A percentile compares a stretch with the other conserved stretches of the same genome.
phyloP scores from a whole-genome alignment of 1,140 invertebrate genomes.

The Scaptomyza montana region DNA sequence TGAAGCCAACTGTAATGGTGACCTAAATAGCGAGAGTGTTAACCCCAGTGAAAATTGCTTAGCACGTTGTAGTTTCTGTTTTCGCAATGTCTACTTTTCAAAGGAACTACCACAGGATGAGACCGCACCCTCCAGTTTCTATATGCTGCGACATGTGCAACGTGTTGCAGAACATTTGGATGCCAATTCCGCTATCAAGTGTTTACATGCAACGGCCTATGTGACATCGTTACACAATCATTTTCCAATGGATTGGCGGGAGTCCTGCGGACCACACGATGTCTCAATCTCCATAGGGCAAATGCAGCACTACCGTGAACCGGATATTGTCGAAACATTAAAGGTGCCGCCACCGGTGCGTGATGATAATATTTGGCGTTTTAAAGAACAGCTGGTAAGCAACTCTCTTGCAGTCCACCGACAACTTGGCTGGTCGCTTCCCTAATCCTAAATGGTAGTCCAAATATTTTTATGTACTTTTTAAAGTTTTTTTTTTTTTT shows the following conservation, averaged over 20 bases:
- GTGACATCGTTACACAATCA: slow-evolving; percentile 95
- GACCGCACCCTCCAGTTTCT: slow-evolving; percentile 90
- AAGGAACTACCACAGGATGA: slow-evolving; percentile 90
- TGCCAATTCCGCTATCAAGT: slow-evolving; percentile 93
- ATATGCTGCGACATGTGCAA: slow-evolving; percentile 96
- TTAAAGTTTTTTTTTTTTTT: too few relatives aligned
- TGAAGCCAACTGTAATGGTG: background rate
- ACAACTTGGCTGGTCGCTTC: too few relatives aligned
- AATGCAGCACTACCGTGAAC: slow-evolving; percentile 92
- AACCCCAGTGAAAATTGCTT: slow-evolving; percentile 1
- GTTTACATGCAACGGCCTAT: slow-evolving; percentile 94
- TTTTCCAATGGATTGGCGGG: slow-evolving; percentile 92
- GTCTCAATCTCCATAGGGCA: slow-evolving; percentile 91
- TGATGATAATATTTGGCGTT: slow-evolving; percentile 60
- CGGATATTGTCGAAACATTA: slow-evolving; percentile 84
- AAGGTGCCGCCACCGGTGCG: slow-evolving; percentile 21
- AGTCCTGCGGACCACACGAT: slow-evolving; percentile 90
- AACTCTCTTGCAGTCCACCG: background rate
- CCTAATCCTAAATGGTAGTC: too few relatives aligned
- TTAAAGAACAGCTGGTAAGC: slow-evolving; percentile 43
- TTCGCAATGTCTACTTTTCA: slow-evolving; percentile 96
- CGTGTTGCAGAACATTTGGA: slow-evolving; percentile 93
- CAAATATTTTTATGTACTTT: too few relatives aligned
- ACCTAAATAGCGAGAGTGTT: background rate
- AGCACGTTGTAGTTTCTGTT: slow-evolving; percentile 89